Evolutionary conservation across 2,888 invertebrate genomes (phyloP).

Genomic region (Resseliella maxima): DNA sequence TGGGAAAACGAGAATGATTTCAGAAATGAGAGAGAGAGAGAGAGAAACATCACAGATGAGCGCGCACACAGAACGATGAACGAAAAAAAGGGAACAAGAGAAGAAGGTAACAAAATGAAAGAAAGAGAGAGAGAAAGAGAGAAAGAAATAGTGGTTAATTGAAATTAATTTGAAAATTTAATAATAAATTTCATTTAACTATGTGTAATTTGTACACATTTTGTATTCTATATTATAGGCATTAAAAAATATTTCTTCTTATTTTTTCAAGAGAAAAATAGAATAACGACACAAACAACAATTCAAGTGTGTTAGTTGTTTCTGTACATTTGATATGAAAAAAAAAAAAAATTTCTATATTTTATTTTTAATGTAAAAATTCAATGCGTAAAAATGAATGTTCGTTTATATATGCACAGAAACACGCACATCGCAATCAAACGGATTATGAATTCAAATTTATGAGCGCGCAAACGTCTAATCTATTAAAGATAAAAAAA

Average conservation of each 20-base stretch:
- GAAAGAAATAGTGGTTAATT: conserved; percentile 39
- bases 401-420: conserved; percentile 14
- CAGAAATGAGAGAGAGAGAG: not conserved
- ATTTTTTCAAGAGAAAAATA: not conserved
- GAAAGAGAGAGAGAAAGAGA: not conserved
- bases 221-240: conserved; percentile 45
- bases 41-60: not conserved
- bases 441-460: conserved; percentile 34
- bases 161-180: conserved; percentile 50
- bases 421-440: conserved; percentile 29
- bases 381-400: conserved; percentile 30
- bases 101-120: not conserved
- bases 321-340: not conserved
- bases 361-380: conserved; percentile 15
- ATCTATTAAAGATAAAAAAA: not conserved
- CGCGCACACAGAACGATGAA: not conserved
- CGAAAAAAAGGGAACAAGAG: not conserved
- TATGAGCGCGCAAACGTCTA: not conserved
- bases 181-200: conserved; percentile 49
- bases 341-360: too few relatives aligned
- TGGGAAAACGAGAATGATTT: not conserved
- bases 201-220: conserved; percentile 51
- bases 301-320: not conserved
- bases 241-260: conserved; percentile 7
- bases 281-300: not conserved